phyloP scores from a whole-genome alignment of 2,113 vertebrate genomes.

The Pseudorectes ferrugineus region DNA sequence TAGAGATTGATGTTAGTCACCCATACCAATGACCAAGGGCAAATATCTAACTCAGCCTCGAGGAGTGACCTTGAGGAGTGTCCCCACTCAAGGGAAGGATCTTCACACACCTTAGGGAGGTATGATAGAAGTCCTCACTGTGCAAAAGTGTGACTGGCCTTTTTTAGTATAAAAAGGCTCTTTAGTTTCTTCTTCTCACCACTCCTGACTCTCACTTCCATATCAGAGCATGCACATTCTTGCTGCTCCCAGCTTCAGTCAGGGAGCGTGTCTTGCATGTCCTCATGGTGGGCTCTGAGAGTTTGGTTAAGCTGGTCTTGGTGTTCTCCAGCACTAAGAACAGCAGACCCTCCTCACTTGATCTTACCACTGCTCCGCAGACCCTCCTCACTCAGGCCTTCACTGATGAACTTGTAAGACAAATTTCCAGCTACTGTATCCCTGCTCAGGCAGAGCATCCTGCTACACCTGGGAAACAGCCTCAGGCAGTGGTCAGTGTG shows the following conservation, averaged over 20 bases:
- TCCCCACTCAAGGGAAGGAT: not conserved
- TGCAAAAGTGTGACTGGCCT: not conserved
- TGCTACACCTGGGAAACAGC: not conserved
- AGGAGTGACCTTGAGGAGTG: not conserved
- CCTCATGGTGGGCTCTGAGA: not conserved
- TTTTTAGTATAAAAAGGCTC: too few species aligned
- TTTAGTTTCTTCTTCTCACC: not conserved
- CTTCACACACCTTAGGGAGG: not conserved
- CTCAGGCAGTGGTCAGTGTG: not conserved
- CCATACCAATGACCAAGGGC: not conserved
- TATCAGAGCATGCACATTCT: not conserved
- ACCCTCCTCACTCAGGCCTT: not conserved
- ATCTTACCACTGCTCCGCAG: not conserved
- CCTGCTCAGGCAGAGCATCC: not conserved
- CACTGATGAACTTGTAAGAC: not conserved
- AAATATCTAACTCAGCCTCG: not conserved
- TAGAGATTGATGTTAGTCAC: not conserved
- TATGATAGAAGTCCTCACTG: not conserved
- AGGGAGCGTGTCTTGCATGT: not conserved
- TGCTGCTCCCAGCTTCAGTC: not conserved
- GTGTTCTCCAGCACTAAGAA: not conserved
- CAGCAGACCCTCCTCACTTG: not conserved
- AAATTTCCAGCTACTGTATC: not conserved
- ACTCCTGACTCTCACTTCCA: not conserved
- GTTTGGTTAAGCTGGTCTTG: not conserved